Conservation (phyloP, 2,888 invertebrate species). For the Rhaphigaster nebulosa region DNA sequence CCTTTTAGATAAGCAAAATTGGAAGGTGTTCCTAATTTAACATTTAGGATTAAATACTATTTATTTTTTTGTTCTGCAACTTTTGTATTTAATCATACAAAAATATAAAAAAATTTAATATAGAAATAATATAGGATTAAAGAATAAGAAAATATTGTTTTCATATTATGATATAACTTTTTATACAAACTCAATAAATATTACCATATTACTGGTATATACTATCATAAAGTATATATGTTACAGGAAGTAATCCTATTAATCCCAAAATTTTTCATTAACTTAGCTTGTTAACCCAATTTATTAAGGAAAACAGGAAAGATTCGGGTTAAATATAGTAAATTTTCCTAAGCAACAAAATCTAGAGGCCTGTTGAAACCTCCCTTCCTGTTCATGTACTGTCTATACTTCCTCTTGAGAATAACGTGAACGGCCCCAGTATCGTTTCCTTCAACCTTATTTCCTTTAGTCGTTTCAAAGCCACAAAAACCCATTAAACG, state of each 20-base stretch:
- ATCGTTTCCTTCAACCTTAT: slow-evolving; percentile 94
- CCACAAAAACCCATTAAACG: slow-evolving; percentile 96
- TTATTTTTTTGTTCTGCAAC: too few relatives aligned
- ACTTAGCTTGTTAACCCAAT: not conserved
- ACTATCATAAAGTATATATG: too few relatives aligned
- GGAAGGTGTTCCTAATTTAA: too few relatives aligned
- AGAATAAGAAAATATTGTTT: too few relatives aligned
- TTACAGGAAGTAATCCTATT: too few relatives aligned
- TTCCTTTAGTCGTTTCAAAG: slow-evolving; percentile 96
- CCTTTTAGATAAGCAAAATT: too few relatives aligned
- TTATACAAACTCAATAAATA: not conserved
- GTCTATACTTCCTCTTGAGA: slow-evolving; percentile 95
- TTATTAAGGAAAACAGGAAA: not conserved
- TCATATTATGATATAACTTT: too few relatives aligned
- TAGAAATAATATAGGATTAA: too few relatives aligned
- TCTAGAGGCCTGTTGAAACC: slow-evolving; percentile 98
- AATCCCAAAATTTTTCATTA: not conserved
- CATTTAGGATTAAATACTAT: too few relatives aligned
- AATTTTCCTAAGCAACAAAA: slow-evolving; percentile 83
- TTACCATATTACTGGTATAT: not conserved
- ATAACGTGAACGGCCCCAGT: slow-evolving; percentile 96
- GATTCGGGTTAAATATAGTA: not conserved
- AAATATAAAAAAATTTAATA: too few relatives aligned
- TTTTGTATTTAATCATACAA: too few relatives aligned
- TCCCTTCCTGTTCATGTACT: slow-evolving; percentile 99